A percentile compares a stretch with the other conserved stretches of the same genome.
phyloP scores from a whole-genome alignment of 2,113 vertebrate genomes.

The Cephalopholis sonnerati region DNA sequence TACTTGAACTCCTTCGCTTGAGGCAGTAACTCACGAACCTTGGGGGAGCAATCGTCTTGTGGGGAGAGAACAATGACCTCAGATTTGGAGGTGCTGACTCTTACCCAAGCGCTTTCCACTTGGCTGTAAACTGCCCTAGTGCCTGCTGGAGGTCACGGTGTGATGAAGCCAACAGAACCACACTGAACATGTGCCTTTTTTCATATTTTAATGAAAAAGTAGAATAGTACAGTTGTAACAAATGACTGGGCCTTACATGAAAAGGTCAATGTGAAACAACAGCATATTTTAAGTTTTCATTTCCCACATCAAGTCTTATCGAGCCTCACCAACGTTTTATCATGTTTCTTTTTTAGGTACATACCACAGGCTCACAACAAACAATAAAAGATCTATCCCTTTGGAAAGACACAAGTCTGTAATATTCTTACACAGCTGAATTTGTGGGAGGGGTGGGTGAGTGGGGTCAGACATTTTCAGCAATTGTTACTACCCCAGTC shows the following conservation, averaged over 20 bases:
- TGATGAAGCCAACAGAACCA: too few relatives aligned
- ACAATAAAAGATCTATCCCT: constrained; percentile 73
- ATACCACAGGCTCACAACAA: constrained; percentile 55
- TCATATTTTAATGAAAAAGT: constrained; percentile 88
- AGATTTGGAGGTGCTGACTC: too few relatives aligned
- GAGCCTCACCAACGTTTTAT: constrained; percentile 10
- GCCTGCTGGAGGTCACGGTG: too few relatives aligned
- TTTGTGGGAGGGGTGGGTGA: not conserved
- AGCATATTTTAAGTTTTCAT: constrained; percentile 54
- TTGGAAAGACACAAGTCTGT: constrained; percentile 24
- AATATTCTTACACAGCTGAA: not conserved
- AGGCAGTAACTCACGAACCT: too few relatives aligned
- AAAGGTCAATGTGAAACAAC: constrained; percentile 60
- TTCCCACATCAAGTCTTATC: constrained; percentile 7
- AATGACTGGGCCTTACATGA: constrained; percentile 60
- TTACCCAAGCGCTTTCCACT: too few relatives aligned
- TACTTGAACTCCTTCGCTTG: too few relatives aligned
- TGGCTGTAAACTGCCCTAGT: too few relatives aligned
- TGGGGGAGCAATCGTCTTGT: too few relatives aligned
- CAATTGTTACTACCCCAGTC: not conserved
- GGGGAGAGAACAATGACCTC: too few relatives aligned
- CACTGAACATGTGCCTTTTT: constrained; percentile 34
- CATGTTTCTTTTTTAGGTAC: constrained; percentile 55
- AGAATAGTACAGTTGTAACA: constrained; percentile 79
- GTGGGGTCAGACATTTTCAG: not conserved